Evolutionary conservation across 2,113 vertebrate genomes (phyloP).

Genomic region (Brienomyrus longianalis): DNA sequence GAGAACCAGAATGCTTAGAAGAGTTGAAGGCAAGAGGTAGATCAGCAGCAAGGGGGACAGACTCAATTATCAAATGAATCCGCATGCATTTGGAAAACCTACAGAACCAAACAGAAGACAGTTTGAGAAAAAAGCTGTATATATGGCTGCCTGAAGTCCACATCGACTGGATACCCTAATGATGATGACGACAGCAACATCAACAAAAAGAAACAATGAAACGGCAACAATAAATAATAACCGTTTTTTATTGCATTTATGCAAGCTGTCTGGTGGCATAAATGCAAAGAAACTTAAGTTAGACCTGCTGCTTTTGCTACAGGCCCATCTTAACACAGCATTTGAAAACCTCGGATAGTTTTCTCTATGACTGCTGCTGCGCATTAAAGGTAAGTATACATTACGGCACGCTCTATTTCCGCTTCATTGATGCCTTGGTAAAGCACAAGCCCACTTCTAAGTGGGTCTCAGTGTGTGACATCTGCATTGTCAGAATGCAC

Average conservation of each 20-base stretch:
- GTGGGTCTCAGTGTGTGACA: not conserved
- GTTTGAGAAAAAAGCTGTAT: too few species aligned
- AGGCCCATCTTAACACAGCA: not conserved
- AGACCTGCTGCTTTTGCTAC: not conserved
- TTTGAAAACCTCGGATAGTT: not conserved
- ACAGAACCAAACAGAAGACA: too few species aligned
- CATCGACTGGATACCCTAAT: too few species aligned
- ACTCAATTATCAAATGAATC: not conserved
- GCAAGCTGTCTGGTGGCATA: not conserved
- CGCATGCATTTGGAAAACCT: too few species aligned
- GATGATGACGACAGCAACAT: too few species aligned
- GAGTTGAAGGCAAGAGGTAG: not conserved
- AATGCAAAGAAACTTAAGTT: not conserved
- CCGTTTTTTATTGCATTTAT: too few species aligned
- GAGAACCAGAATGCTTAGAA: not conserved
- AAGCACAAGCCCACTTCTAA: not conserved
- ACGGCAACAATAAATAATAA: not conserved
- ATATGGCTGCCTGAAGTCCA: too few species aligned
- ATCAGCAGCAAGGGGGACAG: not conserved
- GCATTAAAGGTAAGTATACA: not conserved
- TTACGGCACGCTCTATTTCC: not conserved
- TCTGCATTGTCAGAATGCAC: constrained; percentile 5
- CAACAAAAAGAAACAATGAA: too few species aligned
- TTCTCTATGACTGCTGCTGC: not conserved
- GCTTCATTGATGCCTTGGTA: not conserved